Evolutionary conservation across 2,113 vertebrate species (phyloP).

Genomic region (Mungos mungo): DNA sequence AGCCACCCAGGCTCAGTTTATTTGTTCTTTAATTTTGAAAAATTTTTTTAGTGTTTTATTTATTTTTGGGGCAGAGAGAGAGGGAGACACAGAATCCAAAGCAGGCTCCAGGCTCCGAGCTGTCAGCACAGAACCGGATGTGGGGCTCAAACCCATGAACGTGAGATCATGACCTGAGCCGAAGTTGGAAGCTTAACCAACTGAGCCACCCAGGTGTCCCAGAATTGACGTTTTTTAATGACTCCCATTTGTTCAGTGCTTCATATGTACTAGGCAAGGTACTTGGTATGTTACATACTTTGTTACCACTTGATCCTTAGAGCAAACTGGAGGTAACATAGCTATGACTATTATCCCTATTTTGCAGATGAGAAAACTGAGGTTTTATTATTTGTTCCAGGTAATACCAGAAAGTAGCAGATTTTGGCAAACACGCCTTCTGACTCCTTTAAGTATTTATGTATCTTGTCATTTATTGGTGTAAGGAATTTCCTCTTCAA

Average conservation of each 20-base stretch:
- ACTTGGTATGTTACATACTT: not conserved
- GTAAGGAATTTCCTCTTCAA: not conserved
- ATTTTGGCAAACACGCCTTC: not conserved
- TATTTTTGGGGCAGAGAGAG: too few relatives aligned
- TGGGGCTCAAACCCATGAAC: too few relatives aligned
- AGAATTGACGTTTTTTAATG: not conserved
- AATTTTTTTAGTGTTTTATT: too few relatives aligned
- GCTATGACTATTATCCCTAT: not conserved
- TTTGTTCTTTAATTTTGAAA: too few relatives aligned
- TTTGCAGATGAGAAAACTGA: conserved; percentile 32
- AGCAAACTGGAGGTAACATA: not conserved
- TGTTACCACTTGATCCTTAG: not conserved
- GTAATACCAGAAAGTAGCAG: not conserved
- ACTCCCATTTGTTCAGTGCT: not conserved
- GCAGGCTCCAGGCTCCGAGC: too few relatives aligned
- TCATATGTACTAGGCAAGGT: not conserved
- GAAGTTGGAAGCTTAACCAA: too few relatives aligned
- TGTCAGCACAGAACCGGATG: too few relatives aligned
- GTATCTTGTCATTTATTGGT: not conserved
- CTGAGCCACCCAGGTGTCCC: too few relatives aligned
- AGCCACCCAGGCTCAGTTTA: not conserved
- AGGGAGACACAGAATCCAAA: too few relatives aligned
- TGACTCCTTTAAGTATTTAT: not conserved
- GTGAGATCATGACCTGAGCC: too few relatives aligned
- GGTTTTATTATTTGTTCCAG: conserved; percentile 27